phyloP scores from a whole-genome alignment of 2,797 vertebrate genomes.

The Linurgus olivaceus region DNA sequence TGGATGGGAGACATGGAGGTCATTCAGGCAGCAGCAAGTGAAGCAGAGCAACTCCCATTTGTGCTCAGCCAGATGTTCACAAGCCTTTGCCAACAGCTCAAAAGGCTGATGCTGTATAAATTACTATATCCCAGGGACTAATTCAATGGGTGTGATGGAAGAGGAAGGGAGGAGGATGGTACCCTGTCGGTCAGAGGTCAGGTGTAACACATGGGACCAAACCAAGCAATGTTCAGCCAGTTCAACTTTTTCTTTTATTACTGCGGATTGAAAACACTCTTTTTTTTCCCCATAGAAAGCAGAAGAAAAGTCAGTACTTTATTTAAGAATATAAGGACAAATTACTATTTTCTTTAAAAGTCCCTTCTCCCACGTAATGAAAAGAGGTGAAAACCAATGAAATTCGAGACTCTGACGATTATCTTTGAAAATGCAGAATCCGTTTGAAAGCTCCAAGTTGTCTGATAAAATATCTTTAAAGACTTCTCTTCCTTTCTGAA shows the following conservation, averaged over 20 bases:
- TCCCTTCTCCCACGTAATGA: rapidly evolving
- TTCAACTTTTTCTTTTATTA: background rate
- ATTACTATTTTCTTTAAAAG: background rate
- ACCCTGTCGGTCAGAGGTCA: constrained; percentile 30
- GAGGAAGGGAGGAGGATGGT: constrained; percentile 52
- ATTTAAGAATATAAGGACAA: background rate
- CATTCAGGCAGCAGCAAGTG: constrained; percentile 47
- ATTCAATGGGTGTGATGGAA: constrained; percentile 63
- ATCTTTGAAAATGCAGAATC: background rate
- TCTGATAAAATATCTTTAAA: background rate
- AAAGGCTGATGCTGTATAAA: constrained; percentile 58
- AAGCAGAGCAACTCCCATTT: constrained; percentile 61
- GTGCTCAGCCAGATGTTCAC: constrained; percentile 54
- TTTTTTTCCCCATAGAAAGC: background rate
- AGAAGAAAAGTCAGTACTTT: background rate
- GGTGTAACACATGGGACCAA: background rate
- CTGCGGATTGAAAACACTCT: background rate
- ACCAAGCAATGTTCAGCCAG: background rate
- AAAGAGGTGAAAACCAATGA: background rate
- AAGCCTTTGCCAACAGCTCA: constrained; percentile 50
- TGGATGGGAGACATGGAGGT: constrained; percentile 12
- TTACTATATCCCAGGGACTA: constrained; percentile 60
- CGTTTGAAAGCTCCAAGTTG: background rate
- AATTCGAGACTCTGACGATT: background rate
- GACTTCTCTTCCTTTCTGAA: background rate